phyloP scores from a whole-genome alignment of 2,113 vertebrate species.

The Notarius quadriscutis region DNA sequence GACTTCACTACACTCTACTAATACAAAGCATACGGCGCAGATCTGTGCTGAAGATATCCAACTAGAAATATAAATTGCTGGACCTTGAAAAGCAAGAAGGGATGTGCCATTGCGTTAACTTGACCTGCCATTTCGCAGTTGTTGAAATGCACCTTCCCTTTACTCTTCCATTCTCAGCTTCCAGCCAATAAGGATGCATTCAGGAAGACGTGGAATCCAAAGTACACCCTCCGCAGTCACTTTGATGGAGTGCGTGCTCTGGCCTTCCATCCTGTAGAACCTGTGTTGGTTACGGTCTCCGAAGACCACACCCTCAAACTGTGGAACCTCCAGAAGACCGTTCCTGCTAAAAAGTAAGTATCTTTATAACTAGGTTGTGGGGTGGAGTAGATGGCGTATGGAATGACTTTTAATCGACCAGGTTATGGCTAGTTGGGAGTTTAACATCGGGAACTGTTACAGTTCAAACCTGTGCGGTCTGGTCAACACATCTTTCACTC shows the following conservation, averaged over 20 bases:
- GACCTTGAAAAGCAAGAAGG: neutral
- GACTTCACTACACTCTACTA: neutral
- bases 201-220: conserved; percentile 98
- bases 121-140: conserved; percentile 19
- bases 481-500: conserved; percentile 18
- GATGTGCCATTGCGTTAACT: neutral
- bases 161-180: conserved; percentile 71
- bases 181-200: conserved; percentile 96
- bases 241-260: conserved; percentile 94
- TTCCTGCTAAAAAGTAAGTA: conserved; percentile 97
- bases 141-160: conserved; percentile 35
- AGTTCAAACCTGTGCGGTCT: neutral
- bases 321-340: conserved; percentile 98
- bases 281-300: conserved; percentile 95
- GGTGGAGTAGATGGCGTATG: neutral
- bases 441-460: neutral
- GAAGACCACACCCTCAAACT: conserved; percentile 98
- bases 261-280: conserved; percentile 96
- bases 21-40: neutral
- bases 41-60: neutral
- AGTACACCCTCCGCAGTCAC: conserved; percentile 96
- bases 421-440: neutral
- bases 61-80: neutral
- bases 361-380: neutral
- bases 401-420: neutral